Conservation (phyloP, 2,888 invertebrate species). For the Meiosimyza platycephala region DNA sequence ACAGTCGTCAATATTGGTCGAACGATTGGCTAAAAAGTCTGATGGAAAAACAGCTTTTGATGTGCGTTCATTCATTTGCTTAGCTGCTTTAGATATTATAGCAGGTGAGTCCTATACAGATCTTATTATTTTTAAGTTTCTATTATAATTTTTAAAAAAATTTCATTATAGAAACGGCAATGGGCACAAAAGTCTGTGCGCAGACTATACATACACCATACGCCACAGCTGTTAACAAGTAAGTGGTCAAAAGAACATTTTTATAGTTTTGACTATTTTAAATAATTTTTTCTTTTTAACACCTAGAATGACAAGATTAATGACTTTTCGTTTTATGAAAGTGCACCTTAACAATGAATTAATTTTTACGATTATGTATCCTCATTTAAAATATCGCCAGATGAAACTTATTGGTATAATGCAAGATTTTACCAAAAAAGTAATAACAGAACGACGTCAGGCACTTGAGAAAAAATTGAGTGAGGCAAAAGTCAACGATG, state of each 20-base stretch:
- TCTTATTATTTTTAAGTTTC: no score
- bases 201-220: slow-evolving; percentile 77
- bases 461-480: slow-evolving; percentile 43
- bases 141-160: no score
- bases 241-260: slow-evolving; percentile 44
- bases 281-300: not conserved
- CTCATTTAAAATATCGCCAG: slow-evolving; percentile 49
- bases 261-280: not conserved
- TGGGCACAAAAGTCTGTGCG: slow-evolving; percentile 60
- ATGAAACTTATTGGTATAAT: slow-evolving; percentile 52
- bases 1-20: slow-evolving; percentile 71
- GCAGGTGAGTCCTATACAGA: no score
- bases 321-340: slow-evolving; percentile 55
- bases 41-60: slow-evolving; percentile 68
- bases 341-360: slow-evolving; percentile 50
- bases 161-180: slow-evolving; percentile 54
- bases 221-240: slow-evolving; percentile 77
- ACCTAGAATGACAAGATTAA: slow-evolving; percentile 52
- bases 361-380: slow-evolving; percentile 51
- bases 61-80: slow-evolving; percentile 72
- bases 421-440: slow-evolving; percentile 59
- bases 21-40: slow-evolving; percentile 69
- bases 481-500: slow-evolving; percentile 41
- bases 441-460: slow-evolving; percentile 56
- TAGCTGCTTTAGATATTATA: slow-evolving; percentile 73